Percentiles rank a stretch among this genome's conserved stretches.
Conservation (phyloP, 2,113 vertebrate genomes). For the Osmerus eperlanus region DNA sequence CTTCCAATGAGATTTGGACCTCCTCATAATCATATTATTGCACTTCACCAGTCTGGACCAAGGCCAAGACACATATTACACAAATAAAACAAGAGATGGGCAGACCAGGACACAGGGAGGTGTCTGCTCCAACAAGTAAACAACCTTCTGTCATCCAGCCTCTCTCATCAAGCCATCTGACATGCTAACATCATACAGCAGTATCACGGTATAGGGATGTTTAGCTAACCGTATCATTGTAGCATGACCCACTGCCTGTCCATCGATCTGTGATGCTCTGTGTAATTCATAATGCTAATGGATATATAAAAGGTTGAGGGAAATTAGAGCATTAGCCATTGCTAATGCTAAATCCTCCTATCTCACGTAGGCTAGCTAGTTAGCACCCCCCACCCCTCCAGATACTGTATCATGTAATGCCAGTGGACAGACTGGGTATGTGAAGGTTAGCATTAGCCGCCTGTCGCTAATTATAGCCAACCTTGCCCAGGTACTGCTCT, state of each 20-base stretch:
- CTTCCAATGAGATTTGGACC: constrained; percentile 62
- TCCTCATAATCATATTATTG: constrained; percentile 62
- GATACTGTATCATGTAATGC: constrained; percentile 19
- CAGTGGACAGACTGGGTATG: constrained; percentile 11
- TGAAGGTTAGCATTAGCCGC: constrained; percentile 29
- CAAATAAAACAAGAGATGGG: constrained; percentile 61
- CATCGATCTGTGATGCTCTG: too few relatives aligned
- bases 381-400: too few relatives aligned
- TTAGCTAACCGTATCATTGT: too few relatives aligned
- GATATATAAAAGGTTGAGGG: too few relatives aligned
- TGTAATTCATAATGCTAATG: too few relatives aligned
- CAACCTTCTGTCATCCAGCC: constrained; percentile 7
- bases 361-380: too few relatives aligned
- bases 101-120: constrained; percentile 29
- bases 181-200: background rate
- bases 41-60: constrained; percentile 57
- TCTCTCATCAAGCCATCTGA: background rate
- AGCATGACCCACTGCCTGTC: too few relatives aligned
- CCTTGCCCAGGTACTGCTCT: background rate
- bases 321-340: too few relatives aligned
- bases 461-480: constrained; percentile 13
- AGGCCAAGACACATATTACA: constrained; percentile 69
- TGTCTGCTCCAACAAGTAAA: constrained; percentile 25
- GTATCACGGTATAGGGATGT: too few relatives aligned
- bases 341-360: too few relatives aligned